Evolutionary conservation across 2,797 vertebrate genomes (phyloP), one percentile per base, ranked within the genome.

Genomic region (Paguma larvata): DNA sequence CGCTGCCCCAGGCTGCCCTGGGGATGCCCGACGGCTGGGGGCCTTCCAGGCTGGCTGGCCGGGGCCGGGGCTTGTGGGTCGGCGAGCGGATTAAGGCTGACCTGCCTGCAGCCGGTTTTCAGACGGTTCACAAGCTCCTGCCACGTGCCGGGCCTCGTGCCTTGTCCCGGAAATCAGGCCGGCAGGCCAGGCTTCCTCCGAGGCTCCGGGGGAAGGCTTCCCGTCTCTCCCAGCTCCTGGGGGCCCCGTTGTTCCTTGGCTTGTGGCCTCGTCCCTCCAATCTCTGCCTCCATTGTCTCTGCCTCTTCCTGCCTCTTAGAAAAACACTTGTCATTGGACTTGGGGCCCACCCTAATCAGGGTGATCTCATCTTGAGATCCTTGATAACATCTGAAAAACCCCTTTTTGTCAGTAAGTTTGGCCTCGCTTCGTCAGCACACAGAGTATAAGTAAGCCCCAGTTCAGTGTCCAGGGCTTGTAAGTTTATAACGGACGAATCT

Each of bases 151-250:
- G 46, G 21, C 70, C 72, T 59, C 6, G 32, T 32, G 23, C 70
- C 12, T 19, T 5, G 30, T 16, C 2, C 21, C 1, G 41, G 72
- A 19, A 73, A 13, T 41, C 27, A 6, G 32, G 77, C 9, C 0
- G 2, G 51, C 0, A 7, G 78, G 19, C 32, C 12, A 6, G 0
- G 6, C 41, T n/a, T 15, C 32, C 4, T 9, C n/a, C 0, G 38
- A 73, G 70, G 38, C 53, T 46, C 6, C 48, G 25, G 21, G 21
- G 63, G 21, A 34, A 27, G 80, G 23, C n/a, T 3, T 25, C 67
- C 25, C 48, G 73, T 16, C 6, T 32, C 70, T 48, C 21, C 32
- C 44, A 34, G 38, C 21, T 38, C 46, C 44, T 30, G 16, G 48
- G 14, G 72, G 16, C 13, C 13, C 38, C 34, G 2, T 38, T 1